These are phyloP conservation scores for Sphyrna mokarran DNA, from an alignment of 2,113 vertebrate genomes.

Conservation along the genomic window DNA sequence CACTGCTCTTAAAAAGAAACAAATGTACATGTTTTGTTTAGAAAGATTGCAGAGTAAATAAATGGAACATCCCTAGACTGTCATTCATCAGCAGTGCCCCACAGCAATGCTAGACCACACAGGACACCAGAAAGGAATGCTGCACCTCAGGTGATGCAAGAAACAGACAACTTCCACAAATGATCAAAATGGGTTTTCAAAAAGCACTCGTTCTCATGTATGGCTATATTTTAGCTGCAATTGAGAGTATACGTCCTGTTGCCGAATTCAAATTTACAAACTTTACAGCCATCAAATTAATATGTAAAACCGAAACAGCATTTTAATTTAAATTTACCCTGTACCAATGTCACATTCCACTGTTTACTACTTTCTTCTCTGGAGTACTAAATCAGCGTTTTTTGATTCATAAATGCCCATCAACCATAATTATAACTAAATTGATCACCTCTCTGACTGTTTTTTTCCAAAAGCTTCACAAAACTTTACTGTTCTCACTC, in stretches of 20 bases:
- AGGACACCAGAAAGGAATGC: slow-evolving; percentile 31
- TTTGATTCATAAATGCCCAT: neutral
- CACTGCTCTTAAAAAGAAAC: neutral
- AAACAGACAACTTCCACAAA: slow-evolving; percentile 20
- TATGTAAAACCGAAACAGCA: neutral
- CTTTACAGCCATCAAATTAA: neutral
- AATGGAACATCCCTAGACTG: slow-evolving; percentile 2
- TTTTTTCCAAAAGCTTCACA: neutral
- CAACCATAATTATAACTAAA: neutral
- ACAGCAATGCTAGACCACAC: slow-evolving; percentile 34
- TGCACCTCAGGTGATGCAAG: neutral
- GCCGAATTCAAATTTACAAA: neutral
- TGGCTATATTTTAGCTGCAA: neutral
- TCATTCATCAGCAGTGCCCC: slow-evolving; percentile 30
- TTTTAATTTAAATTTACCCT: neutral
- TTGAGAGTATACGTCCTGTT: neutral
- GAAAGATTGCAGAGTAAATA: neutral
- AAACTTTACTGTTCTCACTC: neutral
- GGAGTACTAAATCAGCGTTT: neutral
- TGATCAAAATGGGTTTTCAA: neutral
- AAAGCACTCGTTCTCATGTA: neutral
- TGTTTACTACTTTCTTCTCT: neutral
- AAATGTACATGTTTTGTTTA: neutral
- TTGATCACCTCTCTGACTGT: neutral
- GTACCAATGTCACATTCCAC: neutral